phyloP scores from a whole-genome alignment of 2,888 invertebrate genomes.

The Zeuzera pyrina region DNA sequence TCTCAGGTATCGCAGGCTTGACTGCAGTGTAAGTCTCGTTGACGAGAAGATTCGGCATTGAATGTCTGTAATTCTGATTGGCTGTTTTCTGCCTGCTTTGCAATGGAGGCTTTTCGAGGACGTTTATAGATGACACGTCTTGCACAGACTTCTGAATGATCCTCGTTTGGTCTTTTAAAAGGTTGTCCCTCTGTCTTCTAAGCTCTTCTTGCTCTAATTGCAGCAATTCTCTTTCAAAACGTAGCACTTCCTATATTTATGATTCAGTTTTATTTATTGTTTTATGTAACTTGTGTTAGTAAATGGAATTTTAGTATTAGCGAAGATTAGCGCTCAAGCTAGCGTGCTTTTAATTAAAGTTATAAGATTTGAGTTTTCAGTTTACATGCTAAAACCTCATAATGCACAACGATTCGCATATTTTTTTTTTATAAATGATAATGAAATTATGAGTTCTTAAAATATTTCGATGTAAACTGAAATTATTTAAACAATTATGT shows the following conservation, averaged over 20 bases:
- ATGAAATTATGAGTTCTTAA: no score
- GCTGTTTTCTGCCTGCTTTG: slow-evolving; percentile 24
- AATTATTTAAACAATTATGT: no score
- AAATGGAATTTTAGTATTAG: slow-evolving; percentile 17
- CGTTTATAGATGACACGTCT: slow-evolving; percentile 63
- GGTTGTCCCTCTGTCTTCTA: slow-evolving; percentile 81
- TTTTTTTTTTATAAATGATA: no score
- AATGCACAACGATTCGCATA: no score
- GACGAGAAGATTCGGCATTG: slow-evolving; percentile 62
- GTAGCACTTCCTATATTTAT: slow-evolving; percentile 75
- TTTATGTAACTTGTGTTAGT: slow-evolving; percentile 3
- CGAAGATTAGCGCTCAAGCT: slow-evolving; percentile 26
- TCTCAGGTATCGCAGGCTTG: slow-evolving; percentile 33
- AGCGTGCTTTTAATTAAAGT: slow-evolving; percentile 30
- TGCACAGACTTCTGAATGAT: slow-evolving; percentile 76
- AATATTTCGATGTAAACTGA: no score
- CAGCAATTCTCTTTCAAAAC: slow-evolving; percentile 84
- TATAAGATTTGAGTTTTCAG: no score
- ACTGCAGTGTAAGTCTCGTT: slow-evolving; percentile 39
- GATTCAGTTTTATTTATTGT: slow-evolving; percentile 3
- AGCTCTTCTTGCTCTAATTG: slow-evolving; percentile 85
- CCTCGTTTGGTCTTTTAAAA: slow-evolving; percentile 77
- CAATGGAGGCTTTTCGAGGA: slow-evolving; percentile 45
- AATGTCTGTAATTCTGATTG: slow-evolving; percentile 51
- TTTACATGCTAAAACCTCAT: no score